These are phyloP conservation scores for Chymomyza costata DNA, from an alignment of 1,140 invertebrate genomes.

Conservation along the genomic window DNA sequence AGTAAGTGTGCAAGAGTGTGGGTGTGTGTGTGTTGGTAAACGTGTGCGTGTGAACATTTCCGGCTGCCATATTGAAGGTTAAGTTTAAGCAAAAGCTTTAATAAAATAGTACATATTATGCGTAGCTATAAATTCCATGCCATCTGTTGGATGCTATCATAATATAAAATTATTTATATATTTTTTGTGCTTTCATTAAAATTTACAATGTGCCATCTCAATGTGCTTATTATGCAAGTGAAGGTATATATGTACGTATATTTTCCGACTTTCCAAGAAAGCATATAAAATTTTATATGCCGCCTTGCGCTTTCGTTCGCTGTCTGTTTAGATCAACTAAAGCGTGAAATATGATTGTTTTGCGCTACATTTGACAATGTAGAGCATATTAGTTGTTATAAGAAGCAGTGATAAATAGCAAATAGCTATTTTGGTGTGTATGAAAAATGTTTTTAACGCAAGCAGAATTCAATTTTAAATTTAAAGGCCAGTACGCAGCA, in stretches of 20 bases:
- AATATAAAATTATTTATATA: slow-evolving; percentile 43
- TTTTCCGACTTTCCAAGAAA: slow-evolving; percentile 27
- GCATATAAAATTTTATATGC: slow-evolving; percentile 49
- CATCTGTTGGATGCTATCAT: slow-evolving; percentile 24
- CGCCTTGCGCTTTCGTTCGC: slow-evolving; percentile 25
- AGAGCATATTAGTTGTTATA: slow-evolving; percentile 13
- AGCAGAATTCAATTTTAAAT: too few relatives aligned
- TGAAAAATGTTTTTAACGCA: too few relatives aligned
- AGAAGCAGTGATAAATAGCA: too few relatives aligned
- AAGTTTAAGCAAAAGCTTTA: slow-evolving; percentile 48
- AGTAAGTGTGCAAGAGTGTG: too few relatives aligned
- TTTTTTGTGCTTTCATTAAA: slow-evolving; percentile 55
- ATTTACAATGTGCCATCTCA: slow-evolving; percentile 40
- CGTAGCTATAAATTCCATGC: slow-evolving; percentile 34
- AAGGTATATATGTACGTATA: too few relatives aligned
- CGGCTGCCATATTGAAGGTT: slow-evolving; percentile 49
- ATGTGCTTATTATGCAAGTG: slow-evolving; percentile 1
- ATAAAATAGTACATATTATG: slow-evolving; percentile 60
- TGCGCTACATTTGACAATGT: slow-evolving; percentile 18
- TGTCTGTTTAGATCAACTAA: slow-evolving; percentile 54
- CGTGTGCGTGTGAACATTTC: slow-evolving; percentile 19
- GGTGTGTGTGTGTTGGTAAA: too few relatives aligned
- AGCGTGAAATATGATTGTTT: slow-evolving; percentile 68
- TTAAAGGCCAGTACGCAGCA: too few relatives aligned
- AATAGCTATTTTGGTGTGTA: too few relatives aligned